These are phyloP conservation scores for Lates japonicus DNA, from an alignment of 2,797 vertebrate genomes.

Conservation along the genomic window DNA sequence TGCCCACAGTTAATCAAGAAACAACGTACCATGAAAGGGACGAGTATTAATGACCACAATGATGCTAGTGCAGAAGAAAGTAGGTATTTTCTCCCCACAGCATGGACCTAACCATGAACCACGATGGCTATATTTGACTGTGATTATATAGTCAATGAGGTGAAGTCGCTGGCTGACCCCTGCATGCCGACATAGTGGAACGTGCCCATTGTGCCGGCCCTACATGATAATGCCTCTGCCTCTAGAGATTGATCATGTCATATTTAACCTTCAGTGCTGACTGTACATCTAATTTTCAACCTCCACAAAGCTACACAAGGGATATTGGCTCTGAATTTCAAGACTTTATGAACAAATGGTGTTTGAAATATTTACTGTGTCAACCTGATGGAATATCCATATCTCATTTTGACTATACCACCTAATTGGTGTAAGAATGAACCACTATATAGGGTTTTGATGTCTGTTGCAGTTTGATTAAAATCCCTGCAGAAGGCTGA, in stretches of 20 bases:
- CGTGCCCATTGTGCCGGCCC: constrained; percentile 6
- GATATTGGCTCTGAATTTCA: constrained; percentile 97
- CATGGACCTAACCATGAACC: constrained; percentile 95
- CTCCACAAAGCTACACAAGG: constrained; percentile 95
- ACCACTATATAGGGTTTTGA: not conserved
- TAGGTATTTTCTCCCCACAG: constrained; percentile 72
- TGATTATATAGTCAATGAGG: constrained; percentile 99
- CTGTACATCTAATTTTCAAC: constrained; percentile 82
- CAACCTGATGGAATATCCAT: accelerated
- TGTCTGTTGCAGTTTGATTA: constrained; percentile 89
- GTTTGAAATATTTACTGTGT: constrained; percentile 48
- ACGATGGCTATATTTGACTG: constrained; percentile 99
- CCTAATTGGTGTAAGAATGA: constrained; percentile 43
- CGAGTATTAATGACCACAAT: not conserved
- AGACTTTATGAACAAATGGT: constrained; percentile 99
- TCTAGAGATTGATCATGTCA: not conserved
- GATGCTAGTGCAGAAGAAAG: not conserved
- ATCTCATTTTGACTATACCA: constrained; percentile 31
- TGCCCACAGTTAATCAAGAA: not conserved
- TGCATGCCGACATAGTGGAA: not conserved
- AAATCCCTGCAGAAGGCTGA: constrained; percentile 98
- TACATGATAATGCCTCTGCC: not conserved
- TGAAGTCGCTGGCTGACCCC: constrained; percentile 53
- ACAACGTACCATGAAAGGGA: not conserved
- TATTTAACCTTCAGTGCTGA: constrained; percentile 25